phyloP scores from a whole-genome alignment of 2,888 invertebrate species.

The Agrochola lota region DNA sequence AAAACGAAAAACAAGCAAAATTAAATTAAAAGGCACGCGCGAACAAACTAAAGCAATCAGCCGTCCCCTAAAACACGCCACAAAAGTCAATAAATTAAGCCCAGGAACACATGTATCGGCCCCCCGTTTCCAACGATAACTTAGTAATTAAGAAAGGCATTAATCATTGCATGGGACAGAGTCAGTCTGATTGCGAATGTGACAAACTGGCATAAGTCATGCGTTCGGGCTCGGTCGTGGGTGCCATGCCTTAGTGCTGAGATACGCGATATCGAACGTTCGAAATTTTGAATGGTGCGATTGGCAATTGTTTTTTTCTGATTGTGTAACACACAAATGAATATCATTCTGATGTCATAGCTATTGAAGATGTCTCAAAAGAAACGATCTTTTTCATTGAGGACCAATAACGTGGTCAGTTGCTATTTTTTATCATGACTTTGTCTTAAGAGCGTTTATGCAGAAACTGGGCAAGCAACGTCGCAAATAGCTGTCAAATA shows the following conservation, averaged over 20 bases:
- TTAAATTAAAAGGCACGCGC: constrained; percentile 67
- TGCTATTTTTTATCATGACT: not conserved
- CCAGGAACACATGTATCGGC: constrained; percentile 85
- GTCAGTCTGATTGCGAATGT: constrained; percentile 83
- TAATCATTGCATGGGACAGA: constrained; percentile 87
- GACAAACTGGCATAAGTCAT: constrained; percentile 87
- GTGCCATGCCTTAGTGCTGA: constrained; percentile 74
- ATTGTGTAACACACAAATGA: not conserved
- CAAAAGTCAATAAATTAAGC: constrained; percentile 88
- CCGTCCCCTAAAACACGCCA: constrained; percentile 72
- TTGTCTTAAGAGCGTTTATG: not conserved
- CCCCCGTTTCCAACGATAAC: constrained; percentile 82
- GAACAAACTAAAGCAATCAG: constrained; percentile 71
- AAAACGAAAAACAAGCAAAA: constrained; percentile 54
- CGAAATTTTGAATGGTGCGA: not conserved
- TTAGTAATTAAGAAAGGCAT: constrained; percentile 90
- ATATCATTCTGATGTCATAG: not conserved
- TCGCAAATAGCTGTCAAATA: too few relatives aligned
- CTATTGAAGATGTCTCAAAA: not conserved
- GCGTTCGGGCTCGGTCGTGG: constrained; percentile 75
- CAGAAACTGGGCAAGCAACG: too few relatives aligned
- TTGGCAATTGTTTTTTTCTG: not conserved
- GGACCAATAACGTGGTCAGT: not conserved
- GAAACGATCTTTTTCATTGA: not conserved
- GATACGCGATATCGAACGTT: constrained; percentile 37